phyloP scores from a whole-genome alignment of 2,113 vertebrate genomes.

The Shinisaurus crocodilurus region DNA sequence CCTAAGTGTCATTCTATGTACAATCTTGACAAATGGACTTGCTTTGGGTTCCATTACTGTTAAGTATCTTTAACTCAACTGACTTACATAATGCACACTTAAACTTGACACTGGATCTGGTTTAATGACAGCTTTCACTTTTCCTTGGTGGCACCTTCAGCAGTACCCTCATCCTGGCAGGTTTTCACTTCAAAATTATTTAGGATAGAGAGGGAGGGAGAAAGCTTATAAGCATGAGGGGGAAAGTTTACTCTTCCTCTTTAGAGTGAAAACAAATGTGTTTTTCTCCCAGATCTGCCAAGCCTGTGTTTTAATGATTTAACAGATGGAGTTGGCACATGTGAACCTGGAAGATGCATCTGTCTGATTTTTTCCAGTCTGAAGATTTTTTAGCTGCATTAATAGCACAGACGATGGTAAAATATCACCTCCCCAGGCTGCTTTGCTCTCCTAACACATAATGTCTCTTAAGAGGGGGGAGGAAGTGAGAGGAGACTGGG shows the following conservation, averaged over 20 bases:
- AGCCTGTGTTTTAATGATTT: slow-evolving; percentile 74
- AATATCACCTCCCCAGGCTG: slow-evolving; percentile 67
- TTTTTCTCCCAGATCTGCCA: slow-evolving; percentile 76
- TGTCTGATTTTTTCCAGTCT: slow-evolving; percentile 80
- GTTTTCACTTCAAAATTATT: slow-evolving; percentile 55
- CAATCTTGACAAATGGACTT: neutral
- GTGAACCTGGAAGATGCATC: slow-evolving; percentile 78
- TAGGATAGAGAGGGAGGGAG: slow-evolving; percentile 21
- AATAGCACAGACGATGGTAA: slow-evolving; percentile 65
- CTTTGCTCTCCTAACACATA: slow-evolving; percentile 63
- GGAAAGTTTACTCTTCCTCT: slow-evolving; percentile 75
- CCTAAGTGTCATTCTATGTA: neutral
- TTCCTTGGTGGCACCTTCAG: slow-evolving; percentile 16
- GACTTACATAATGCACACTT: neutral
- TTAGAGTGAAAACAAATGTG: slow-evolving; percentile 78
- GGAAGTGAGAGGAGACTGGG: slow-evolving; percentile 54
- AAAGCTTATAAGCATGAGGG: slow-evolving; percentile 57
- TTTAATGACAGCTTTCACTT: slow-evolving; percentile 17
- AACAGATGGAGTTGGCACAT: slow-evolving; percentile 80
- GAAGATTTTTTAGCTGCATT: slow-evolving; percentile 73
- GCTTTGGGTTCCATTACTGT: slow-evolving; percentile 3
- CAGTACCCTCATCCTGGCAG: slow-evolving; percentile 32
- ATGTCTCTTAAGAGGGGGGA: slow-evolving; percentile 54
- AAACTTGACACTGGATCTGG: neutral
- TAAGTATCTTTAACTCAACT: neutral